These are phyloP conservation scores for Pampus argenteus DNA, from an alignment of 2,797 vertebrate species.

Conservation along the genomic window DNA sequence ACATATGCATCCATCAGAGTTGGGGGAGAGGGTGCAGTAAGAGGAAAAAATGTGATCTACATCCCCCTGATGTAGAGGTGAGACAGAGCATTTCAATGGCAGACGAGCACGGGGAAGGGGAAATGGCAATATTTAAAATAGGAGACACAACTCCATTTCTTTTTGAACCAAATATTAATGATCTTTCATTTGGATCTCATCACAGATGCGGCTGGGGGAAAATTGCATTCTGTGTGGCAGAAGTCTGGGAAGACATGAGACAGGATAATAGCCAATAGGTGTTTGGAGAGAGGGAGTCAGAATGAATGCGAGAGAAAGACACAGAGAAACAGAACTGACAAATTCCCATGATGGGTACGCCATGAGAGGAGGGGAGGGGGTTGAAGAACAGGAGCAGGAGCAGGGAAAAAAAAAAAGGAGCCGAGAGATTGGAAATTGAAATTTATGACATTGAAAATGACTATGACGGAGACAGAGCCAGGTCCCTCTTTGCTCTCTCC, in stretches of 20 bases:
- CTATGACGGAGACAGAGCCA: constrained; percentile 83
- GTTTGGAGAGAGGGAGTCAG: constrained; percentile 79
- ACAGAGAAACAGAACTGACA: constrained; percentile 87
- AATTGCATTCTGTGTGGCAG: constrained; percentile 90
- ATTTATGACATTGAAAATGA: constrained; percentile 93
- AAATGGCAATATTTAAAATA: constrained; percentile 79
- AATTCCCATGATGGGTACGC: constrained; percentile 86
- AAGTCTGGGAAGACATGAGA: constrained; percentile 87
- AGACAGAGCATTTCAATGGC: constrained; percentile 57
- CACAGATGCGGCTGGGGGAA: constrained; percentile 84
- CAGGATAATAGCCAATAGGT: constrained; percentile 95
- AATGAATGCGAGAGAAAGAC: constrained; percentile 75
- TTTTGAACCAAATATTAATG: constrained; percentile 89
- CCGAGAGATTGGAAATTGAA: constrained; percentile 84
- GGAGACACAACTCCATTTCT: constrained; percentile 78
- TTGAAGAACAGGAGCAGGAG: constrained; percentile 65
- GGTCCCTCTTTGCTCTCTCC: constrained; percentile 77
- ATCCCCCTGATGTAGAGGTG: constrained; percentile 61
- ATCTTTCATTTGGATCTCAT: constrained; percentile 93
- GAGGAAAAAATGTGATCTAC: constrained; percentile 65
- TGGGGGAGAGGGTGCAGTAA: constrained; percentile 5
- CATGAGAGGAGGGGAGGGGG: constrained; percentile 45
- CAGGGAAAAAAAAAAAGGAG: constrained; percentile 44
- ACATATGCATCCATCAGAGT: constrained; percentile 50
- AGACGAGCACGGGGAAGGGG: constrained; percentile 42